These are phyloP conservation scores for Leucosticte australis DNA, from an alignment of 2,113 vertebrate species.

Conservation along the genomic window DNA sequence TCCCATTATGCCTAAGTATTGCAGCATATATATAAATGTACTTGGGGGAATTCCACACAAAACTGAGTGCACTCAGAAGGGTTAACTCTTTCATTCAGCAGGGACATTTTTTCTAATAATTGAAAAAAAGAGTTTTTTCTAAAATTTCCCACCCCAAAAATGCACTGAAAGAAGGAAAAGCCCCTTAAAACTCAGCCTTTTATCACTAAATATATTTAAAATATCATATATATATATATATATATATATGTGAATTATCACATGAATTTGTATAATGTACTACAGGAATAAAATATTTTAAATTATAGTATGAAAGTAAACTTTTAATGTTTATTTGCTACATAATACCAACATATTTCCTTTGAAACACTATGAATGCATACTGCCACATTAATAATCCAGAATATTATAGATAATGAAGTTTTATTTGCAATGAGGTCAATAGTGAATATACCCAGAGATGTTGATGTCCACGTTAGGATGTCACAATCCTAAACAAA, in stretches of 20 bases:
- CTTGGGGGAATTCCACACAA: background rate
- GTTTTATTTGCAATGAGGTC: background rate
- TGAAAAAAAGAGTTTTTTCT: background rate
- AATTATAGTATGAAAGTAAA: background rate
- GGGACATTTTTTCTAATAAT: background rate
- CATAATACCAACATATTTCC: background rate
- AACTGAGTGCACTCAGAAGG: background rate
- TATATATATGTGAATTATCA: background rate
- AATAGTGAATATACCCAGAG: background rate
- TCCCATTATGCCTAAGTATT: background rate
- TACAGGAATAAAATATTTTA: background rate
- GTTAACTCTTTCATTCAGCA: background rate
- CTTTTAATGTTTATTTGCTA: background rate
- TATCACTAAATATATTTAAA: background rate
- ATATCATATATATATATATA: background rate
- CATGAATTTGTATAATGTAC: background rate
- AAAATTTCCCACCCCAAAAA: background rate
- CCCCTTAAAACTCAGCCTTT: background rate
- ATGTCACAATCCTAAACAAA: background rate
- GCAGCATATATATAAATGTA: background rate
- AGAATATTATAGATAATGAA: background rate
- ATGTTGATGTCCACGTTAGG: background rate
- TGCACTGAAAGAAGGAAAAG: background rate
- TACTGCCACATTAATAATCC: background rate
- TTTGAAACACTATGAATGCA: background rate